Evolutionary conservation across 2,113 vertebrate species (phyloP).

Genomic region (Varanus salvator): DNA sequence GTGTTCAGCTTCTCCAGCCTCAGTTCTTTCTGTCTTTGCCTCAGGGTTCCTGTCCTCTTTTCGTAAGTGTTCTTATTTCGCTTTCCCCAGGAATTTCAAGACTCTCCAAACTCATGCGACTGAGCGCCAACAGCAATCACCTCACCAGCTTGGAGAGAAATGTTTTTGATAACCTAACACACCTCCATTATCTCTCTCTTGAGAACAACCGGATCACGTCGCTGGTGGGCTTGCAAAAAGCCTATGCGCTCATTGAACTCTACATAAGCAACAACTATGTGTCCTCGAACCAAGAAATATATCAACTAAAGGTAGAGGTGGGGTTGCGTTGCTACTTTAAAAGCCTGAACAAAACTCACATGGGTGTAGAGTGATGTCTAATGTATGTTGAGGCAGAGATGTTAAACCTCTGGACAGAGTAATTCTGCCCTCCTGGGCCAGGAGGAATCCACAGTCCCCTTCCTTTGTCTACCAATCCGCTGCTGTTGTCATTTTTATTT

Average conservation of each 20-base stretch:
- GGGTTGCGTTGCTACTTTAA: background rate
- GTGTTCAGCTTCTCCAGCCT: background rate
- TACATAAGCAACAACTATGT: conserved; percentile 86
- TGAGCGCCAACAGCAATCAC: conserved; percentile 85
- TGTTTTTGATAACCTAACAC: conserved; percentile 79
- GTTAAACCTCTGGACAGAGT: background rate
- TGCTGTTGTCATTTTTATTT: background rate
- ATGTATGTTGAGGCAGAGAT: no score
- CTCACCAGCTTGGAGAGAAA: conserved; percentile 79
- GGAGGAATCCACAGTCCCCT: background rate
- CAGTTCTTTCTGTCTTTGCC: background rate
- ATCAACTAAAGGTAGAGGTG: conserved; percentile 81
- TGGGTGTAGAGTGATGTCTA: no score
- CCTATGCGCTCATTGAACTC: conserved; percentile 82
- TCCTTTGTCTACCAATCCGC: background rate
- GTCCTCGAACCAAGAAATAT: conserved; percentile 81
- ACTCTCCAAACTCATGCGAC: conserved; percentile 78
- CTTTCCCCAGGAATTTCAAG: conserved; percentile 81
- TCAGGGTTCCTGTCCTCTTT: background rate
- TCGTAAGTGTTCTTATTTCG: conserved; percentile 2
- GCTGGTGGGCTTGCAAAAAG: conserved; percentile 81
- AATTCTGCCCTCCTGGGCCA: background rate
- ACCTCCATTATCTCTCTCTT: conserved; percentile 84
- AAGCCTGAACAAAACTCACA: background rate
- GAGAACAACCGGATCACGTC: conserved; percentile 86